phyloP scores from a whole-genome alignment of 2,797 vertebrate genomes.

The Garrulus glandarius region DNA sequence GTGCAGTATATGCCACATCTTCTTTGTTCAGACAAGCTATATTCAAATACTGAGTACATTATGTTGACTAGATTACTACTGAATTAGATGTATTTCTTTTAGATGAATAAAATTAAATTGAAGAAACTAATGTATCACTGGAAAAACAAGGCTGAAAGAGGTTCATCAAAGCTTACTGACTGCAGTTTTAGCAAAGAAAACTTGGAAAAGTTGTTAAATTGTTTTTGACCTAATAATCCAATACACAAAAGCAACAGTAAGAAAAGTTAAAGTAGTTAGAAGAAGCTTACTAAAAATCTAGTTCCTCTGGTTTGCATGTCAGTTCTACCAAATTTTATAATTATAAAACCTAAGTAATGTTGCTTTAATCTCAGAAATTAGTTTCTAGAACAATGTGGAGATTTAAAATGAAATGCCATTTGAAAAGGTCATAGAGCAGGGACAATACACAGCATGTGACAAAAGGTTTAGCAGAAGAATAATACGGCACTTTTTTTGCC shows the following conservation, averaged over 20 bases:
- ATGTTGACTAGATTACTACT: not conserved
- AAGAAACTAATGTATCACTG: not conserved
- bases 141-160: not conserved
- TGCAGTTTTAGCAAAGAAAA: not conserved
- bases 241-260: not conserved
- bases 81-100: not conserved
- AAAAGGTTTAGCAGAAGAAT: not conserved
- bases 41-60: not conserved
- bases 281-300: not conserved
- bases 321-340: not conserved
- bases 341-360: not conserved
- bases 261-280: not conserved
- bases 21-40: not conserved
- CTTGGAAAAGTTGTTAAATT: not conserved
- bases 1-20: not conserved
- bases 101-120: not conserved
- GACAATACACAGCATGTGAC: not conserved
- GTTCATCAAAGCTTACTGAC: not conserved
- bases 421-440: not conserved
- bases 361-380: not conserved
- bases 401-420: not conserved
- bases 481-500: not conserved
- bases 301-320: not conserved
- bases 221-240: not conserved
- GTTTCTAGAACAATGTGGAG: not conserved